Conservation (phyloP, 2,797 vertebrate species). For the Sebastiscus tertius region DNA sequence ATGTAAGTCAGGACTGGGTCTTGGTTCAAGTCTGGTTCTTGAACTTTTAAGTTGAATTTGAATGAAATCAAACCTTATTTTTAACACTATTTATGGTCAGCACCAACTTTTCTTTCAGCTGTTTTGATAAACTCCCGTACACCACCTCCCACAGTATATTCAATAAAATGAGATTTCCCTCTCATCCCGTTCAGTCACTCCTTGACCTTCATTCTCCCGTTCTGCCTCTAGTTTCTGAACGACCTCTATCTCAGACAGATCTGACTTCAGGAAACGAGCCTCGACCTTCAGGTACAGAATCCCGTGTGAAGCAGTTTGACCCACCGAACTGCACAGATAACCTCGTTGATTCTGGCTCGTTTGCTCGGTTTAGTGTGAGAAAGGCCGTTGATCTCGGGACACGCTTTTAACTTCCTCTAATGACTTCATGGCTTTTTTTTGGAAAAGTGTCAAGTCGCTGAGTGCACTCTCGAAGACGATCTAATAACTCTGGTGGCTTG, state of each 20-base stretch:
- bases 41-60: neutral
- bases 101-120: too few relatives aligned
- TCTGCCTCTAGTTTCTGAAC: neutral
- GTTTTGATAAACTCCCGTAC: too few relatives aligned
- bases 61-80: neutral
- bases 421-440: conserved; percentile 40
- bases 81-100: too few relatives aligned
- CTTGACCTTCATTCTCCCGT: neutral
- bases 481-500: conserved; percentile 25
- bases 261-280: neutral
- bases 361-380: conserved; percentile 12
- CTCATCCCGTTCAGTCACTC: neutral
- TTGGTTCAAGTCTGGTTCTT: neutral
- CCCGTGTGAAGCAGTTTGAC: conserved; percentile 15
- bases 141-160: too few relatives aligned
- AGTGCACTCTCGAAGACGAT: conserved; percentile 2
- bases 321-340: conserved; percentile 34
- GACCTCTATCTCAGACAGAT: neutral
- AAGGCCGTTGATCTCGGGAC: neutral
- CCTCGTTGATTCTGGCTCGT: conserved; percentile 17
- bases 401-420: conserved; percentile 25
- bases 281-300: conserved; percentile 10
- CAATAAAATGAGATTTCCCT: neutral
- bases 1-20: too few relatives aligned
- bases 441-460: conserved; percentile 46